These are phyloP conservation scores for Nemoura dubitans DNA, from an alignment of 2,888 invertebrate genomes.

Conservation along the genomic window DNA sequence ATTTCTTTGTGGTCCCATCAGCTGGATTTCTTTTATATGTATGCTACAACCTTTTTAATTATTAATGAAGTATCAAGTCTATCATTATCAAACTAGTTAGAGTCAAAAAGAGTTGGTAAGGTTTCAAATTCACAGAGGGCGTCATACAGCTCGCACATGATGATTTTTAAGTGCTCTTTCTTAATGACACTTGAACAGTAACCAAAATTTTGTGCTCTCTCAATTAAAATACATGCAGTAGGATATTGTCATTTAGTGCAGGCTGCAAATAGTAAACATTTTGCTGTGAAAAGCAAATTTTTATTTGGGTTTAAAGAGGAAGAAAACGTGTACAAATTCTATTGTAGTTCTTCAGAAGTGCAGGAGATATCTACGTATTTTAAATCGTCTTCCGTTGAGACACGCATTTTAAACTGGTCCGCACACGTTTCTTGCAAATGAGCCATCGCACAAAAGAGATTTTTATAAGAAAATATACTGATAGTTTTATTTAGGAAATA, in stretches of 20 bases:
- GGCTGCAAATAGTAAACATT: background rate
- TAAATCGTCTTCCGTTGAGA: constrained; percentile 50
- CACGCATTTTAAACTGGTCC: constrained; percentile 48
- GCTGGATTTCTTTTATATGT: constrained; percentile 48
- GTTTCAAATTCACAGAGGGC: background rate
- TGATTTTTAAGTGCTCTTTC: constrained; percentile 20
- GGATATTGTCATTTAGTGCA: background rate
- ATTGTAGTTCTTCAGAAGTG: constrained; percentile 35
- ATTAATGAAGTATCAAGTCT: constrained; percentile 45
- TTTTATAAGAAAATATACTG: constrained; percentile 43
- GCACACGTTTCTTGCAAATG: constrained; percentile 49
- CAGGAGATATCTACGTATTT: constrained; percentile 14
- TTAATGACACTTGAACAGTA: constrained; percentile 14
- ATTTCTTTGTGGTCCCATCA: constrained; percentile 34
- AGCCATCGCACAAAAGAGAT: constrained; percentile 43
- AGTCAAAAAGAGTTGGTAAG: background rate
- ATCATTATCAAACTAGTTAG: constrained; percentile 38
- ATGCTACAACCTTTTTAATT: constrained; percentile 49
- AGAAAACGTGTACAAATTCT: background rate
- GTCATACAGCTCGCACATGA: constrained; percentile 9
- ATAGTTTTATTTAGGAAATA: constrained; percentile 49
- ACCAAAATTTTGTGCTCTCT: constrained; percentile 28
- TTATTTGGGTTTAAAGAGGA: background rate
- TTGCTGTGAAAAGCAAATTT: background rate
- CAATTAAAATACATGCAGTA: constrained; percentile 9